Percentiles rank a stretch among this genome's conserved stretches.
phyloP scores from a whole-genome alignment of 2,888 invertebrate genomes.

The Teleogryllus oceanicus region DNA sequence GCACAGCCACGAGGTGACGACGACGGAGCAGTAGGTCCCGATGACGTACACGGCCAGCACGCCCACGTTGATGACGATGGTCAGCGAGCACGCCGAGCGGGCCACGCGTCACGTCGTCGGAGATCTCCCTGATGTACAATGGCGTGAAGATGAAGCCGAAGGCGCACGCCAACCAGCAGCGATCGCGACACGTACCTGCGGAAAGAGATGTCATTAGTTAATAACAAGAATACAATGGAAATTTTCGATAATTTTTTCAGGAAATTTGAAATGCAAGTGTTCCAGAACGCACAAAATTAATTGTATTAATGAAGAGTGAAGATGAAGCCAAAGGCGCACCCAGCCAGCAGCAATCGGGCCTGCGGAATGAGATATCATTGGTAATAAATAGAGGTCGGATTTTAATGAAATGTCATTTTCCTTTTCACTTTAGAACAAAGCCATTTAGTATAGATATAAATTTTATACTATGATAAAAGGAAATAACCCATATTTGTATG shows the following conservation, averaged over 20 bases:
- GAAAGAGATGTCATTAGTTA: too few relatives aligned
- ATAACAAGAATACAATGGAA: too few relatives aligned
- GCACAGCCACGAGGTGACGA: slow-evolving; percentile 52
- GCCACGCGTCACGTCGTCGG: slow-evolving; percentile 58
- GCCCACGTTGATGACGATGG: slow-evolving; percentile 49
- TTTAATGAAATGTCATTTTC: too few relatives aligned
- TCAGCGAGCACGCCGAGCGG: slow-evolving; percentile 54
- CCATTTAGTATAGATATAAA: too few relatives aligned
- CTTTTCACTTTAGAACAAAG: too few relatives aligned
- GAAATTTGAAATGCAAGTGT: too few relatives aligned
- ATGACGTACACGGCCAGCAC: slow-evolving; percentile 52
- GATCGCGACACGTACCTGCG: slow-evolving; percentile 52
- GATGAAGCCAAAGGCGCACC: slow-evolving; percentile 54
- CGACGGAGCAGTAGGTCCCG: slow-evolving; percentile 54
- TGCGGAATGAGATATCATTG: too few relatives aligned
- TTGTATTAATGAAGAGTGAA: slow-evolving; percentile 45
- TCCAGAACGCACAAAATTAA: too few relatives aligned
- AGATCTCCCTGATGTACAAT: slow-evolving; percentile 61
- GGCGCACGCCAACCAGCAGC: slow-evolving; percentile 57
- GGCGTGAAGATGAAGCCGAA: slow-evolving; percentile 56
- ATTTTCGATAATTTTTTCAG: too few relatives aligned
- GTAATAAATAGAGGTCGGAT: too few relatives aligned
- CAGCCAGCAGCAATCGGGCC: slow-evolving; percentile 55
- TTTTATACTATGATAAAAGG: too few relatives aligned
- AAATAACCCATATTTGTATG: too few relatives aligned